phyloP scores from a whole-genome alignment of 2,797 vertebrate species.

The Adelosebastes latens region DNA sequence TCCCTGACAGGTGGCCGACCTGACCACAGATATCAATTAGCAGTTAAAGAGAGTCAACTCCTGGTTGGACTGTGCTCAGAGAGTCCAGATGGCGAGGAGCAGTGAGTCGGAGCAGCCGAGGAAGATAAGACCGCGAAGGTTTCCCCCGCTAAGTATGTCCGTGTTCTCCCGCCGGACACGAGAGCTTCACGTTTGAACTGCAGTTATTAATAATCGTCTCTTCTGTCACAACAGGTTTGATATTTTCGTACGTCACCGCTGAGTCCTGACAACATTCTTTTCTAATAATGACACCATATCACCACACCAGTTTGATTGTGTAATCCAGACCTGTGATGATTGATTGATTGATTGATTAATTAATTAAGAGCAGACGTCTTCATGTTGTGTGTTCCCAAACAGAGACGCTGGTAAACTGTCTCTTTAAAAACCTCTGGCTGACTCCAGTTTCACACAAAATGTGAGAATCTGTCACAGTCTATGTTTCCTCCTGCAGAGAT shows the following conservation, averaged over 20 bases:
- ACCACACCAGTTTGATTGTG: background rate
- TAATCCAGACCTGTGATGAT: background rate
- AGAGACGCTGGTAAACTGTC: background rate
- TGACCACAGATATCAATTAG: constrained; percentile 1
- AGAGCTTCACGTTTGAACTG: no score
- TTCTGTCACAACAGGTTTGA: background rate
- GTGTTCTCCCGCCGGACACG: background rate
- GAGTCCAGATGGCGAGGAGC: background rate
- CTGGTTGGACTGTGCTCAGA: background rate
- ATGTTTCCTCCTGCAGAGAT: background rate
- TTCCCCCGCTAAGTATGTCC: background rate
- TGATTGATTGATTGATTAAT: background rate
- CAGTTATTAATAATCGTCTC: no score
- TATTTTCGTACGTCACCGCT: background rate
- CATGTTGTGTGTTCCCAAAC: background rate
- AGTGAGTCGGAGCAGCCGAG: background rate
- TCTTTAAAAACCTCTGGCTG: background rate
- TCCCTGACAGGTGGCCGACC: background rate
- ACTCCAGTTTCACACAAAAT: background rate
- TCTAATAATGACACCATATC: background rate
- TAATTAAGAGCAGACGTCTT: background rate
- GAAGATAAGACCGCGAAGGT: background rate
- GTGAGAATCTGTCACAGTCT: background rate
- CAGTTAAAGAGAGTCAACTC: background rate
- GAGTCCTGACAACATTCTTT: background rate